These are phyloP conservation scores for Rhagonycha fulva DNA, from an alignment of 2,888 invertebrate genomes.

Conservation along the genomic window DNA sequence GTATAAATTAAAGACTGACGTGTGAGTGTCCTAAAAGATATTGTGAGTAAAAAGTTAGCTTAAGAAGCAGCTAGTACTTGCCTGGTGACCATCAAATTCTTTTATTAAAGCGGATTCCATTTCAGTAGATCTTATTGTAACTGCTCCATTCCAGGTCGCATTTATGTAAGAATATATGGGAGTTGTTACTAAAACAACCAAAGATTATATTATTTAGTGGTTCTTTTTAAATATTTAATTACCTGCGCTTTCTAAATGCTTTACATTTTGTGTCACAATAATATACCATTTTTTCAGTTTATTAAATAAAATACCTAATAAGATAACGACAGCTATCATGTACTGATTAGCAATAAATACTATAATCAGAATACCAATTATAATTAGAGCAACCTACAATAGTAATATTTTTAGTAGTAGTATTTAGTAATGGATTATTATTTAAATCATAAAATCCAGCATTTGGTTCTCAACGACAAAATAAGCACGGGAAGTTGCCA, in stretches of 20 bases:
- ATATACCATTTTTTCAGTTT: conserved; percentile 67
- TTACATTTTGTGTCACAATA: conserved; percentile 70
- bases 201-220: no score
- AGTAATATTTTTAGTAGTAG: no score
- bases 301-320: conserved; percentile 66
- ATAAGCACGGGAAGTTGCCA: no score
- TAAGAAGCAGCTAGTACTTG: no score
- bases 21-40: conserved; percentile 63
- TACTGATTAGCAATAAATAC: conserved; percentile 70
- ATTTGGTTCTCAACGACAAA: no score
- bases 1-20: conserved; percentile 66
- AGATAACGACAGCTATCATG: conserved; percentile 63
- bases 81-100: conserved; percentile 72
- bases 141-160: conserved; percentile 79
- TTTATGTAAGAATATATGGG: conserved; percentile 88
- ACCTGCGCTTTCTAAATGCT: conserved; percentile 62
- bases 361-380: conserved; percentile 70
- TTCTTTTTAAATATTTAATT: no score
- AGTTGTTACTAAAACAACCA: conserved; percentile 72
- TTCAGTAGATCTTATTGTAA: conserved; percentile 79
- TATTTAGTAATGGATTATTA: no score
- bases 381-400: conserved; percentile 51
- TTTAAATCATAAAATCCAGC: no score
- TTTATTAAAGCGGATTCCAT: conserved; percentile 67
- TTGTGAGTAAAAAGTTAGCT: no score